A percentile compares a stretch with the other conserved stretches of the same genome.
Conservation (phyloP, 2,113 vertebrate species). For the Regulus satrapa region DNA sequence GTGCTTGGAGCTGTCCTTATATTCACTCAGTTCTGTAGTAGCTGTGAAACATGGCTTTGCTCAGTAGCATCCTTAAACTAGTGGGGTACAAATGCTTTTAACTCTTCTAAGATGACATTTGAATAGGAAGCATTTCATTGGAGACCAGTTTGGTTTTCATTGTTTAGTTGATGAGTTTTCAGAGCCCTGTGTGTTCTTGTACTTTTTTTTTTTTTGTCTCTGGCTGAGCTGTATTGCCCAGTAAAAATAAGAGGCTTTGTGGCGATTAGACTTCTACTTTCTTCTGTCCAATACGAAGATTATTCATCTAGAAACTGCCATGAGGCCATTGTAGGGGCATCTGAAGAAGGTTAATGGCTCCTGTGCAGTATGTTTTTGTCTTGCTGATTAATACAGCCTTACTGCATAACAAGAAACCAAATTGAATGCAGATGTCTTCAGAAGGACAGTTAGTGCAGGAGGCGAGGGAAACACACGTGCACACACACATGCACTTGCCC, state of each 20-base stretch:
- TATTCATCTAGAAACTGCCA: not conserved
- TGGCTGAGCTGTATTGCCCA: not conserved
- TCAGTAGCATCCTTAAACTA: not conserved
- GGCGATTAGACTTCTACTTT: not conserved
- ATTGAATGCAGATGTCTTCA: not conserved
- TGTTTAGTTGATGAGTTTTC: not conserved
- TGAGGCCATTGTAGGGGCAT: not conserved
- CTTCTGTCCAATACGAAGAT: not conserved
- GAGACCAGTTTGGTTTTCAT: not conserved
- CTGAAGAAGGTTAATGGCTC: not conserved
- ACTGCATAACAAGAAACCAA: not conserved
- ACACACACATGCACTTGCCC: not conserved
- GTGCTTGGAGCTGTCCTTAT: not conserved
- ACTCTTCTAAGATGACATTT: not conserved
- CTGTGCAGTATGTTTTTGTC: not conserved
- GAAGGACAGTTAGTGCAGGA: not conserved
- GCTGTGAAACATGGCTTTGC: not conserved
- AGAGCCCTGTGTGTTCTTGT: not conserved
- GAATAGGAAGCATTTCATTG: not conserved
- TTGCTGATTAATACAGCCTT: not conserved
- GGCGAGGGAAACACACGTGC: not conserved
- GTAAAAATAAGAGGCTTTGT: not conserved
- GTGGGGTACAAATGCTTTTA: not conserved
- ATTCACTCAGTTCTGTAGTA: not conserved
- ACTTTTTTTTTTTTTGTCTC: not conserved